Conservation (phyloP, 2,797 vertebrate species). For the Hybognathus amarus region DNA sequence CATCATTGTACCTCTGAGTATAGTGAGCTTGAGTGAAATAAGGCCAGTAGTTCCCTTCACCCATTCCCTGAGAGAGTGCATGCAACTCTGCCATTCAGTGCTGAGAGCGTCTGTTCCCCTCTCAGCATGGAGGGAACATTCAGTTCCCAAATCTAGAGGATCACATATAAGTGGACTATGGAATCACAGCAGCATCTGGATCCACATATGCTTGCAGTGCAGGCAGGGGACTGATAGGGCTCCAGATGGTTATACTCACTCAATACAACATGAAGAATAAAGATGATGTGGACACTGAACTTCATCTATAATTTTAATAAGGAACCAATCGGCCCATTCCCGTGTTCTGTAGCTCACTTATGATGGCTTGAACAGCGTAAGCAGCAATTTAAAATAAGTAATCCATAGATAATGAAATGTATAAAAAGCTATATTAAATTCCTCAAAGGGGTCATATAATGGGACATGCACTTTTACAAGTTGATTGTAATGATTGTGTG, state of each 20-base stretch:
- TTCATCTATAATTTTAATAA: slow-evolving; percentile 15
- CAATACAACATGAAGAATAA: background rate
- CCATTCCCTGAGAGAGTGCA: background rate
- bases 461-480: no score
- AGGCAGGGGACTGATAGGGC: slow-evolving; percentile 10
- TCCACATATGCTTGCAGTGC: slow-evolving; percentile 22
- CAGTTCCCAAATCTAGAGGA: slow-evolving; percentile 43
- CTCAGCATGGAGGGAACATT: slow-evolving; percentile 42
- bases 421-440: background rate
- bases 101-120: slow-evolving; percentile 31
- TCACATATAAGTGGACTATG: slow-evolving; percentile 30
- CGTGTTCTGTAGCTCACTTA: background rate
- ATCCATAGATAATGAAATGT: background rate
- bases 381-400: background rate
- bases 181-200: slow-evolving; percentile 47
- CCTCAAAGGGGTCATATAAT: no score
- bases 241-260: slow-evolving; percentile 9
- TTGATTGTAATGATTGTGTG: no score
- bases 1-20: background rate
- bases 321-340: background rate
- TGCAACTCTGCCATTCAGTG: slow-evolving; percentile 32
- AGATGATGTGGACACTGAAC: slow-evolving; percentile 13
- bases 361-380: background rate
- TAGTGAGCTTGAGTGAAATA: background rate
- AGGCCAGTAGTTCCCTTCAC: slow-evolving; percentile 21